A percentile compares a stretch with the other conserved stretches of the same genome.
phyloP scores from a whole-genome alignment of 2,113 vertebrate species.

The Tragulus kanchil region DNA sequence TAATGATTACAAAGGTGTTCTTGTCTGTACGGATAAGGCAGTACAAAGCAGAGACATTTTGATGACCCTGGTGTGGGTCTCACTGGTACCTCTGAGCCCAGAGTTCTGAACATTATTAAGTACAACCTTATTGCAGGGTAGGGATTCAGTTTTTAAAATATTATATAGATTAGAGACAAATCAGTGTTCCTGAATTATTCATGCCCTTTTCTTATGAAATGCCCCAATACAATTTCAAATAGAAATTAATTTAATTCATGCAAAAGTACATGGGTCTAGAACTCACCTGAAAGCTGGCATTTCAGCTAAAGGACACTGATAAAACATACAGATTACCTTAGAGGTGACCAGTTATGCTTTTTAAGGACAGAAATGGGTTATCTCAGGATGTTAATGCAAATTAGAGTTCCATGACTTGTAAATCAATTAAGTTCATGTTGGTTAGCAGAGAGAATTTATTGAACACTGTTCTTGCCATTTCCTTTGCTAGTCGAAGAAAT shows the following conservation, averaged over 20 bases:
- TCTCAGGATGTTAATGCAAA: neutral
- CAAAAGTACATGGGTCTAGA: constrained; percentile 84
- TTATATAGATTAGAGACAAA: constrained; percentile 88
- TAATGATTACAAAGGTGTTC: constrained; percentile 79
- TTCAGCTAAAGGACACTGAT: constrained; percentile 13
- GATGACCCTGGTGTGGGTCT: constrained; percentile 77
- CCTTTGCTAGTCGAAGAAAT: neutral
- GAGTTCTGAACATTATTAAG: constrained; percentile 81
- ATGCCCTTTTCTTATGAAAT: constrained; percentile 86
- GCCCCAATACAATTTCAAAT: constrained; percentile 85
- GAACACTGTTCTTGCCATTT: neutral
- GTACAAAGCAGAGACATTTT: constrained; percentile 80
- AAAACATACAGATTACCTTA: neutral
- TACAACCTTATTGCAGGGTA: constrained; percentile 83
- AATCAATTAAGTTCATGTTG: constrained; percentile 24
- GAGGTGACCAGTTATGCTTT: neutral
- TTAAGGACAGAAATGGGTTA: constrained; percentile 38
- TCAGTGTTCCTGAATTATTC: constrained; percentile 86
- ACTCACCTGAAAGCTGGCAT: constrained; percentile 16
- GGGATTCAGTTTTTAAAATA: constrained; percentile 86
- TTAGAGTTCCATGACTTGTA: constrained; percentile 22
- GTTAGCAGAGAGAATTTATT: constrained; percentile 43
- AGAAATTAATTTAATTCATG: constrained; percentile 87
- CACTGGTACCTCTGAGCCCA: constrained; percentile 81
- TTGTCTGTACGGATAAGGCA: constrained; percentile 82